A percentile compares a stretch with the other conserved stretches of the same genome.
phyloP scores from a whole-genome alignment of 2,888 invertebrate species.

The Mythimna lalbum region DNA sequence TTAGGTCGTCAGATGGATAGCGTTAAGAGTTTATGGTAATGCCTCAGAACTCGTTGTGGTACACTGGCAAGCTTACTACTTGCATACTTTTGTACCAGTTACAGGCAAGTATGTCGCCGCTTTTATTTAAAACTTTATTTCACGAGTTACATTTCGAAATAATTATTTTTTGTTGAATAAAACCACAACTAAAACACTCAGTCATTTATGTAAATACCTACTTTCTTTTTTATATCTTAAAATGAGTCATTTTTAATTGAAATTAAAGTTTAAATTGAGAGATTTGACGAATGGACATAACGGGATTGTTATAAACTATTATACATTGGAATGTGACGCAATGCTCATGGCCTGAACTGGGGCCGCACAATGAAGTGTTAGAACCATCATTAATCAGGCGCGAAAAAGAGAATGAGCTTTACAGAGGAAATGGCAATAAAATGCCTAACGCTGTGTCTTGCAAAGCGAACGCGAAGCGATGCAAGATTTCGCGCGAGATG shows the following conservation, averaged over 20 bases:
- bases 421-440: neutral
- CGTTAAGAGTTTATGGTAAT: too few relatives aligned
- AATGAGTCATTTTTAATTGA: neutral
- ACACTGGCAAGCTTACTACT: too few relatives aligned
- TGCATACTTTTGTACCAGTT: too few relatives aligned
- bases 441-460: neutral
- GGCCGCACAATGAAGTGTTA: conserved; percentile 19
- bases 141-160: neutral
- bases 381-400: neutral
- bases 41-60: too few relatives aligned
- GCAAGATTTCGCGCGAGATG: too few relatives aligned
- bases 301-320: neutral
- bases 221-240: neutral
- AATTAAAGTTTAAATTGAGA: neutral
- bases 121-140: conserved; percentile 2
- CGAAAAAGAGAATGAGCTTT: neutral
- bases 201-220: neutral
- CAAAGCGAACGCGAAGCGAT: too few relatives aligned
- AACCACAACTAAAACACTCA: neutral
- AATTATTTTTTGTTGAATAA: conserved; percentile 4
- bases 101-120: too few relatives aligned
- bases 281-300: neutral
- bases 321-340: conserved; percentile 15
- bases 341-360: conserved; percentile 13
- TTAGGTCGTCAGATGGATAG: too few relatives aligned